Percentiles rank a stretch among this genome's conserved stretches.
Conservation (phyloP, 2,888 invertebrate species). For the Acanthosepion esculentum region DNA sequence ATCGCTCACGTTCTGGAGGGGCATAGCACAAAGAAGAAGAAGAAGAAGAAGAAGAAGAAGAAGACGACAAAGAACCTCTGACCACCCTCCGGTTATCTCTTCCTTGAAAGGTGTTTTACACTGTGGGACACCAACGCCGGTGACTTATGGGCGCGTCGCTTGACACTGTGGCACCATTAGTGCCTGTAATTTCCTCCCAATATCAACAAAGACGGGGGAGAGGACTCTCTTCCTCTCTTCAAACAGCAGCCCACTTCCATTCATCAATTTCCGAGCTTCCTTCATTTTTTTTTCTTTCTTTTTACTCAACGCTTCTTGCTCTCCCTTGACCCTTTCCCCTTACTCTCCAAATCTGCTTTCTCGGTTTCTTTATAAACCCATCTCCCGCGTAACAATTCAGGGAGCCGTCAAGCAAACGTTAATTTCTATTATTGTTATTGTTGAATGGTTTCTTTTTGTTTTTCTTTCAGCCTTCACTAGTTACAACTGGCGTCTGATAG, state of each 20-base stretch:
- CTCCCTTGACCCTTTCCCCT: neutral
- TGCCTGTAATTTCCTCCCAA: constrained; percentile 11
- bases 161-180: neutral
- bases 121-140: neutral
- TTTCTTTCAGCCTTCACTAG: neutral
- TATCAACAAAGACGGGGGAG: neutral
- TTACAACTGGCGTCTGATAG: neutral
- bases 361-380: neutral
- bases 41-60: no score
- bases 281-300: neutral
- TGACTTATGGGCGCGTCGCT: constrained; percentile 5
- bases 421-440: neutral
- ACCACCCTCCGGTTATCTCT: neutral
- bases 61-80: neutral
- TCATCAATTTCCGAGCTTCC: neutral
- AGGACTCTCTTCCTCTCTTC: neutral
- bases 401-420: neutral
- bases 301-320: neutral
- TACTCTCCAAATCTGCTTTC: neutral
- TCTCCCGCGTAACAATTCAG: neutral
- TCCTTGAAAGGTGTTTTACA: neutral
- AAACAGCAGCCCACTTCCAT: neutral
- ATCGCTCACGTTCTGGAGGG: no score
- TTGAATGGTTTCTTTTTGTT: neutral
- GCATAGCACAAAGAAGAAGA: no score